Conservation (phyloP, 2,113 vertebrate species). For the Tichodroma muraria region DNA sequence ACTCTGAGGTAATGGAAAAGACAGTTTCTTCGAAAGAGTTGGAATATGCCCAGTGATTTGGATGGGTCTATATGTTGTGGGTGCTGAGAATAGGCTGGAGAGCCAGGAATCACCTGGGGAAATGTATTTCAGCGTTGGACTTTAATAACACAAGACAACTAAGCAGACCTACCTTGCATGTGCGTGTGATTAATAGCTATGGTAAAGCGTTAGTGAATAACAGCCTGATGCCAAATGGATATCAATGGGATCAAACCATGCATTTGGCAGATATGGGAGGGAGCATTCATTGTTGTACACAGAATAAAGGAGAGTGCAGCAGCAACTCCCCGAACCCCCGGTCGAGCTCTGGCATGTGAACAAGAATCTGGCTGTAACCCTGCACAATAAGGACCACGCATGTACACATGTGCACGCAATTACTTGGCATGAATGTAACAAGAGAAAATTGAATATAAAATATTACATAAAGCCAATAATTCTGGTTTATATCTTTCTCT, state of each 20-base stretch:
- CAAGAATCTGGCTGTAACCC: conserved; percentile 52
- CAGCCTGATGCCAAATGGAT: conserved; percentile 27
- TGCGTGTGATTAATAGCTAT: conserved; percentile 9
- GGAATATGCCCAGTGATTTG: neutral
- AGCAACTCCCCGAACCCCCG: neutral
- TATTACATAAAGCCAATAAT: conserved; percentile 61
- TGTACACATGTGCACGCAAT: conserved; percentile 58
- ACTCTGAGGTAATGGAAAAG: neutral
- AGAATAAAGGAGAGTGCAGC: neutral
- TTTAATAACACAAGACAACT: neutral
- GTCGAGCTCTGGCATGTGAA: neutral
- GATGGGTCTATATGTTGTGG: neutral
- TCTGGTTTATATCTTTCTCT: conserved; percentile 56
- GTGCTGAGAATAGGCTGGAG: neutral
- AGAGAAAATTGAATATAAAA: conserved; percentile 60
- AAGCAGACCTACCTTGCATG: neutral
- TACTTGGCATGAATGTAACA: conserved; percentile 48
- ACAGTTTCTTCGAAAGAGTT: neutral
- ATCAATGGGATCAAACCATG: conserved; percentile 33
- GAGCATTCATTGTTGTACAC: neutral
- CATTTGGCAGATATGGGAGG: conserved; percentile 14
- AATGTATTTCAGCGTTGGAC: neutral
- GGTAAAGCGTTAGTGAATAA: conserved; percentile 2
- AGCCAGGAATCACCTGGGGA: neutral
- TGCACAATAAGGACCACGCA: conserved; percentile 34